phyloP scores from a whole-genome alignment of 2,797 vertebrate species.

The Aeoliscus strigatus region DNA sequence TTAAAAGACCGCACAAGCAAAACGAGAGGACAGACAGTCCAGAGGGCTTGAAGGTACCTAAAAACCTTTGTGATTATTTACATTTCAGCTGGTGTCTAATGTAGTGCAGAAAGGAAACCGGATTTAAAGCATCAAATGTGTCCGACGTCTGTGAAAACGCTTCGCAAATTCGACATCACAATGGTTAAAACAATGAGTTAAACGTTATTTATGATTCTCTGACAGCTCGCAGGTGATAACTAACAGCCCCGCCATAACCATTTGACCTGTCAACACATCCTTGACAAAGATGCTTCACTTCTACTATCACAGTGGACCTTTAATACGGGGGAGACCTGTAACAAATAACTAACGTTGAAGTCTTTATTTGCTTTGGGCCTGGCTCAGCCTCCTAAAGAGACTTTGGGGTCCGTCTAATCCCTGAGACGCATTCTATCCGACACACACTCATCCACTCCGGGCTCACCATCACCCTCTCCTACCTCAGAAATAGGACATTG shows the following conservation, averaged over 20 bases:
- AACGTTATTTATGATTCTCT: too few species aligned
- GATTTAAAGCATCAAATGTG: too few species aligned
- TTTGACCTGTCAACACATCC: neutral
- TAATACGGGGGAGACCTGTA: conserved; percentile 32
- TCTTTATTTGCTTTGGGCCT: conserved; percentile 47
- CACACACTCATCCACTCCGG: conserved; percentile 27
- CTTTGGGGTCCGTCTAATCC: conserved; percentile 37
- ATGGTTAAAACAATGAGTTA: too few species aligned
- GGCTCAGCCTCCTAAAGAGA: conserved; percentile 41
- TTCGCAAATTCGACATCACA: too few species aligned
- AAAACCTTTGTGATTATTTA: too few species aligned
- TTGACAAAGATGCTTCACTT: conserved; percentile 8
- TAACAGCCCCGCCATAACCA: neutral
- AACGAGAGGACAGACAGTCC: too few species aligned
- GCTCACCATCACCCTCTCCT: neutral
- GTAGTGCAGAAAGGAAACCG: too few species aligned
- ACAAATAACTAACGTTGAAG: conserved; percentile 34
- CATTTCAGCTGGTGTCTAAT: too few species aligned
- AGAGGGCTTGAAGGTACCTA: too few species aligned
- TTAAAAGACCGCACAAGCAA: too few species aligned
- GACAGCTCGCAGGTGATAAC: neutral
- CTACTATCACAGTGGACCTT: conserved; percentile 7
- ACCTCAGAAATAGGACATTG: conserved; percentile 22
- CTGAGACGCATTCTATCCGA: conserved; percentile 29
- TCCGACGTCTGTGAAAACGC: too few species aligned